Base-by-base conservation (phyloP, 1,140 invertebrate species). In the Gonioctena quinquepunctata region DNA sequence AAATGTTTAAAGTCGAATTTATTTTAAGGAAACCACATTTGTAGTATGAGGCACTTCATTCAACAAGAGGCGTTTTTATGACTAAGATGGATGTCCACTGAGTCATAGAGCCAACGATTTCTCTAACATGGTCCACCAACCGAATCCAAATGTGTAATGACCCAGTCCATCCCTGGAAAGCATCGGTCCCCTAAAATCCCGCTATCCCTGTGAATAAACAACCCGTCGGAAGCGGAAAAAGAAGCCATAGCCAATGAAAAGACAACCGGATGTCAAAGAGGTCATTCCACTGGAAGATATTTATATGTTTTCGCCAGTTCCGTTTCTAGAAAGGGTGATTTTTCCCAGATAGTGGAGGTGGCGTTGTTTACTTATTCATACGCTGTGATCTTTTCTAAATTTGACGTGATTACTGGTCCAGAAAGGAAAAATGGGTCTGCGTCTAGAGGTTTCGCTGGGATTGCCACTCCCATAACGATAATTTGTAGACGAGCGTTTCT, bases 211-310 rank as follows among this genome's bases (percentile, higher is more conserved):
- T 52, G 75, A 75, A 73, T 70, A 77, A 77, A 77, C 75, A 77
- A 76, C 70, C 66, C 70, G 72, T 71, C 75, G 75, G 75, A 77
- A 77, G 28, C 75, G 75, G 75, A 77, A 77, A 75, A 66, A 70
- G 65, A 70, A 27, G 62, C 68, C 68, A 68, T 66, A 76, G 66
- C 75, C 75, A 77, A 75, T 77, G 69, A 66, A 60, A 73, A 72
- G 70, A 77, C 69, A 72, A 73, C 75, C 75, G 75, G 75, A 77
- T 75, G 75, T 75, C 73, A 77, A 75, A 77, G 75, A 75, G 73
- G 75, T 77, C 75, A 77, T 77, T 77, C 75, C 73, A 73, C 73
- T 77, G 75, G 75, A 77, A 77, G 75, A 75, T 77, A 77, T 77
- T 77, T 77, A 77, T 77, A 77, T 75, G 71, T 77, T 77, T 75